A percentile compares a stretch with the other conserved stretches of the same genome.
These are phyloP conservation scores for Hololepta plana DNA, from an alignment of 2,888 invertebrate species.

Conservation along the genomic window DNA sequence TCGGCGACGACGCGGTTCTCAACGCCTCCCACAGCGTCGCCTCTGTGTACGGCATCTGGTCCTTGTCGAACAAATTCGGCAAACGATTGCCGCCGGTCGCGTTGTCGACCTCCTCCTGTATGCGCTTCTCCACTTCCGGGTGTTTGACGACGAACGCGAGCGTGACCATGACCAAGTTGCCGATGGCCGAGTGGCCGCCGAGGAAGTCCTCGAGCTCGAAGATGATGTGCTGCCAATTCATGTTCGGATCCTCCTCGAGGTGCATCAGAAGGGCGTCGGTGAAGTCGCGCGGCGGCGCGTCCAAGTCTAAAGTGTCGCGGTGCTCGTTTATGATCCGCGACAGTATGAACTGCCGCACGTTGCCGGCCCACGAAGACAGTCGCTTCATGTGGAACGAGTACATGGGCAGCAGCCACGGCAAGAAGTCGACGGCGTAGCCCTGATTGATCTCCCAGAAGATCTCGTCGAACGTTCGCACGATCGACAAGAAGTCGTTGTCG, in stretches of 20 bases:
- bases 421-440: conserved; percentile 70
- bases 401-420: conserved; percentile 64
- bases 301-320: conserved; percentile 34
- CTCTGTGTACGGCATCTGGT: conserved; percentile 59
- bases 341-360: conserved; percentile 55
- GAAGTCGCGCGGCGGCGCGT: conserved; percentile 52
- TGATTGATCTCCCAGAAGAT: conserved; percentile 88
- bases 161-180: conserved; percentile 64
- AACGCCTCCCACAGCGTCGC: conserved; percentile 66
- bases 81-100: conserved; percentile 35
- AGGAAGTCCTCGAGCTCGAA: conserved; percentile 75
- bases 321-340: conserved; percentile 46
- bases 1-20: conserved; percentile 66
- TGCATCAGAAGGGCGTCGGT: conserved; percentile 61
- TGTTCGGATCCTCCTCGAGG: conserved; percentile 37
- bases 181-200: conserved; percentile 76
- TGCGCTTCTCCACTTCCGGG: conserved; percentile 42
- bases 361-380: conserved; percentile 47
- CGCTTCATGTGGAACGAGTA: conserved; percentile 50
- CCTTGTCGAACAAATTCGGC: conserved; percentile 46
- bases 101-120: conserved; percentile 50
- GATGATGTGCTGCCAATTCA: conserved; percentile 63
- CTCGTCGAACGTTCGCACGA: conserved; percentile 57
- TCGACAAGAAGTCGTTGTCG: conserved; percentile 45
- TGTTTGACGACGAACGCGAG: conserved; percentile 49